Evolutionary conservation across 2,888 invertebrate species (phyloP), one percentile per base, ranked within the genome.

Genomic region (Stictocephala bisonia): DNA sequence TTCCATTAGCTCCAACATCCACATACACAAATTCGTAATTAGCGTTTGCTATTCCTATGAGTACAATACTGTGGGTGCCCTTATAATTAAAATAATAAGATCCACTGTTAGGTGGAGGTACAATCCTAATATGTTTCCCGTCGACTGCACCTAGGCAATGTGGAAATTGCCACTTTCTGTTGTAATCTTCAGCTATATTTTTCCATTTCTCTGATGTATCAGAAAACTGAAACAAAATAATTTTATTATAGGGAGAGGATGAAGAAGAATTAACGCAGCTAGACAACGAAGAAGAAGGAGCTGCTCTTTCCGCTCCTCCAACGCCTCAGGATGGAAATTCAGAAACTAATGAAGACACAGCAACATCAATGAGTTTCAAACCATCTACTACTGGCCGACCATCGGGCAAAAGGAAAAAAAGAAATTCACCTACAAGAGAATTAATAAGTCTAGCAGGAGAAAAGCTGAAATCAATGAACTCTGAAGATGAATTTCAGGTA

Each of bases 251-350:
- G 40, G 35, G n/a, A n/a, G 29, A 15, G n/a, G 29, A 58, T 15
- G 58, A 58, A 3, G 58, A 15, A 15, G 58, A 24, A 11, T n/a
- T 27, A 3, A 31, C 58, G 3, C 26, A 58, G 6, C 27, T 26
- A 58, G 58, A 26, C 31, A 15, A 58, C 27, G 9, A 3, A n/a
- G 29, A 58, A 58, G 58, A 31, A 58, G 58, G 27, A 24, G 22
- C 58, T 58, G 58, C 58, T 26, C 58, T 58, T 13, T 58, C 58
- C 29, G 58, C 58, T 29, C 58, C 26, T 58, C 27, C 26, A 26
- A 24, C 27, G n/a, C 4, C 27, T 7, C 27, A 26, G 4, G 58
- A 58, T 58, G 58, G 58, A 29, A 58, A 2, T 24, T 29, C 58
- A 26, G 58, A 4, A 27, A 15, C 58, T 58, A 18, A 26, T n/a